Evolutionary conservation across 2,888 invertebrate species (phyloP), one percentile per base, ranked within the genome.

Genomic region (Chromoteleia sp.): DNA sequence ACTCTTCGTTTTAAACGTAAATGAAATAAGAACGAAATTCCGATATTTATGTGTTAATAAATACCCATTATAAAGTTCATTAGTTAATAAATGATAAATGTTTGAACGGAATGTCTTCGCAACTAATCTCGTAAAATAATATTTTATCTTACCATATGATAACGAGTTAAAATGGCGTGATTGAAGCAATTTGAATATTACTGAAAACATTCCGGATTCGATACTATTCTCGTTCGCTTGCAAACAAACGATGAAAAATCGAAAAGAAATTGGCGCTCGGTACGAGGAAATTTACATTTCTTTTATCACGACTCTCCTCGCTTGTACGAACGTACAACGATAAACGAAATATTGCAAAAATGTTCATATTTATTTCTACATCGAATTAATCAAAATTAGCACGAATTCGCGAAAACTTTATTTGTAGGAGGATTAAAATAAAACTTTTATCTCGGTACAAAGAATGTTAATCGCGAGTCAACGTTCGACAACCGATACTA

Each of bases 401-500:
- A 43, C 15, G n/a, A 17, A 43, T 10, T 7, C 8, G 6, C 7
- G 15, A 43, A 15, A 43, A 8, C n/a, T n/a, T n/a, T 30, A 7
- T 30, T 0, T 29, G 1, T 15, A 30, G 6, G n/a, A n/a, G 15
- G 14, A 52, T 52, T 52, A 52, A 52, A 52, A 52, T 30, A 29
- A 12, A 30, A 43, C 43, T 52, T 30, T 52, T 52, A 52, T 52
- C 52, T 29, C 14, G 14, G 15, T 15, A 15, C 12, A n/a, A 30
- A 52, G 30, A 29, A 29, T 52, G 14, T 15, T 52, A 52, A 52
- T 52, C 52, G 8, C 25, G 29, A 25, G 50, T 50, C 25, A 50
- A 50, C 14, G 50, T 50, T 50, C 50, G 50, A 50, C 50, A 25
- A 25, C 12, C 12, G 50, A 29, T 29, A 50, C 29, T 12, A 29